Conservation (phyloP, 2,113 vertebrate genomes). For the Bos indicus region DNA sequence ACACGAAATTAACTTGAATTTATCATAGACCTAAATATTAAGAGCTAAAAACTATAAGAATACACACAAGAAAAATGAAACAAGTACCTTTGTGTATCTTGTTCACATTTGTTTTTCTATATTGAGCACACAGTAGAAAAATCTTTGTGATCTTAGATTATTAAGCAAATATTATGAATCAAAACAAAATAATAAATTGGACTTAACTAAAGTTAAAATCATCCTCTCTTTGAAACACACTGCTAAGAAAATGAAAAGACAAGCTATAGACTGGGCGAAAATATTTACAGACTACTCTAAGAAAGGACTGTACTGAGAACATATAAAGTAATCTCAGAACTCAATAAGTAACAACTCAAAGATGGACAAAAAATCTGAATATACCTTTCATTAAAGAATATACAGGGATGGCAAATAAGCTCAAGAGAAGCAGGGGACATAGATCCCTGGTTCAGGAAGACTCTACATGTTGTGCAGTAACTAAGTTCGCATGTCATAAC, state of each 20-base stretch:
- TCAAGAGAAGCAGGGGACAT: background rate
- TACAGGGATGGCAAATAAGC: background rate
- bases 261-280: background rate
- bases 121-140: background rate
- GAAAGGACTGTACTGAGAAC: background rate
- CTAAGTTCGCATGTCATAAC: background rate
- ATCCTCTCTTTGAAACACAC: background rate
- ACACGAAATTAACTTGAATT: slow-evolving; percentile 4
- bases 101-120: slow-evolving; percentile 1
- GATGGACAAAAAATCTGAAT: background rate
- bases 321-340: background rate
- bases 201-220: background rate
- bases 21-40: background rate
- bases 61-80: background rate
- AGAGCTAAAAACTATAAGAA: background rate
- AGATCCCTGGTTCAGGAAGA: background rate
- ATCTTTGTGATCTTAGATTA: background rate
- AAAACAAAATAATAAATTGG: background rate
- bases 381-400: background rate
- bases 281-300: slow-evolving; percentile 10
- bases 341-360: background rate
- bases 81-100: background rate
- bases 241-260: background rate
- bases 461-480: background rate
- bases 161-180: background rate